These are phyloP conservation scores for Xiphorhynchus erythropygius DNA, from an alignment of 2,797 vertebrate species.

Conservation along the genomic window DNA sequence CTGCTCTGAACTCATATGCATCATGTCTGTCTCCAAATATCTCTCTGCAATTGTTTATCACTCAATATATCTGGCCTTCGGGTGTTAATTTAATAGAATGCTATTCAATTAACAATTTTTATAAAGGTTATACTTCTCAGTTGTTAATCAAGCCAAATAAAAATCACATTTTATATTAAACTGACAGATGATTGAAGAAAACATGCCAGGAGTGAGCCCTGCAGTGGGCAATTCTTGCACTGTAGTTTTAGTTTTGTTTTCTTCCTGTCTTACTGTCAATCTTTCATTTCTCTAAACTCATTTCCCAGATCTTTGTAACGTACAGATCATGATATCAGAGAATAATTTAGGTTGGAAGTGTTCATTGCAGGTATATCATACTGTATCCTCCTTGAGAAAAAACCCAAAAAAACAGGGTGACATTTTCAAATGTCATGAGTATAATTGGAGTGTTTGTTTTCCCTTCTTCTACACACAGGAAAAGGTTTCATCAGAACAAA, in stretches of 20 bases:
- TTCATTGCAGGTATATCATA: background rate
- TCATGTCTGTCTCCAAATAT: background rate
- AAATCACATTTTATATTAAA: background rate
- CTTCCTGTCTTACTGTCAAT: background rate
- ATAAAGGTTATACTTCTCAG: background rate
- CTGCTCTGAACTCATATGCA: background rate
- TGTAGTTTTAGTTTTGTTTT: background rate
- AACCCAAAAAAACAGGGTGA: background rate
- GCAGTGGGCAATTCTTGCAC: background rate
- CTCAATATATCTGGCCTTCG: background rate
- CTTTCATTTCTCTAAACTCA: background rate
- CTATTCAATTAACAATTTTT: background rate
- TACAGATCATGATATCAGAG: background rate
- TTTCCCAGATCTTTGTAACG: background rate
- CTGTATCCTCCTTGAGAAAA: background rate
- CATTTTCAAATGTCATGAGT: constrained; percentile 2
- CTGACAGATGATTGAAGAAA: background rate
- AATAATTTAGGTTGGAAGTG: background rate
- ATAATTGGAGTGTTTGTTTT: background rate
- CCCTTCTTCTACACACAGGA: background rate
- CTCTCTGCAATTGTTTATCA: background rate
- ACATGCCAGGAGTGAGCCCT: background rate
- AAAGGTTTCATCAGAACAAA: background rate
- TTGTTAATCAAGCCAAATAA: background rate
- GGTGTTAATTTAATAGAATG: background rate